Base-by-base conservation (phyloP, 1,140 invertebrate genomes). In the Cepaea nemoralis region DNA sequence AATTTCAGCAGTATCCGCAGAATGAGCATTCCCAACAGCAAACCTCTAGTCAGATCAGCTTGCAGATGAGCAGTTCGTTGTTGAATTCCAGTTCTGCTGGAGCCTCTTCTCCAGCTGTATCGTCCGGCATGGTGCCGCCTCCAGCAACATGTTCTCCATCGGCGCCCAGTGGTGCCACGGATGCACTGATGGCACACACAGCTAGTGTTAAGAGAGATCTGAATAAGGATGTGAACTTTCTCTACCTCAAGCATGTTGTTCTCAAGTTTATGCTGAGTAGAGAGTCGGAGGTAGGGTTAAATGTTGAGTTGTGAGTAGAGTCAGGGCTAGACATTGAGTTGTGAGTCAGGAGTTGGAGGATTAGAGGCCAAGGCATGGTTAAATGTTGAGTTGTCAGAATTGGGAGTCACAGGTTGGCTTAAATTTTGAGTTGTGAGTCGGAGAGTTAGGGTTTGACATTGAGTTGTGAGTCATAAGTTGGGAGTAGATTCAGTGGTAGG, bases 171-270 rank as follows among this genome's bases (percentile, higher is more conserved):
- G 69, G 67, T 35, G 12, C 78, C 69, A n/a, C 16, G 14, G 66
- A 70, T 40, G n/a, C 45, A 5, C 31, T 73, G 31, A 48, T 48
- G 1, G 45, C 67, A 35, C 80, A 66, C 35, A 71, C 63, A 48
- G 50, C 48, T 0, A 78, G 55, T 22, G 78, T 82, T 27, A 77
- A 75, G 67, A 70, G 67, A 35, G 84, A 83, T 27, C 71, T 89
- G 39, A 95, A 96, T 85, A 94, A 89, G 69, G 90, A 91, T 70
- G 83, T 97, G 59, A 97, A 96, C 91, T 94, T 95, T 87, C 94
- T 95, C 89, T 97, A 98, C 91, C 92, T 98, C 75, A 97, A 97
- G 89, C 96, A 98, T 91, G 96, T 98, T 81, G 94, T 98, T 76
- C 94, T 98, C 10, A 97, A 97, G 89, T 97, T 98, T 91, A 92